Conservation (phyloP, 2,888 invertebrate genomes). For the Erannis defoliaria region DNA sequence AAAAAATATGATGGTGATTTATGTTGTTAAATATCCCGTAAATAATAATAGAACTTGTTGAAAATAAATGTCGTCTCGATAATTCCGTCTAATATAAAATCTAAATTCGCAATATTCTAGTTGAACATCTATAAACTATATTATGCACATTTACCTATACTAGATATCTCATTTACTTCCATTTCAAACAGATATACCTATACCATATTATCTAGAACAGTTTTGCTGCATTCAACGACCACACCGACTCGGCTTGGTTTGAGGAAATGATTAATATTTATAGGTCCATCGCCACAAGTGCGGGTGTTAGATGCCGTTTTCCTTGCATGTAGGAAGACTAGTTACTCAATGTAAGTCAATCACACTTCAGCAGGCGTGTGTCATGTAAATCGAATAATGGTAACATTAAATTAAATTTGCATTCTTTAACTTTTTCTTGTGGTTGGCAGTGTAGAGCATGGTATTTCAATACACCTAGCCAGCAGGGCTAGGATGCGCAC, state of each 20-base stretch:
- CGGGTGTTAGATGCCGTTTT: conserved; percentile 42
- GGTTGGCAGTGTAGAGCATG: not conserved
- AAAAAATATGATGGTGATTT: too few relatives aligned
- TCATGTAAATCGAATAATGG: conserved; percentile 14
- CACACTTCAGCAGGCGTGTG: conserved; percentile 13
- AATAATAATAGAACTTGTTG: too few relatives aligned
- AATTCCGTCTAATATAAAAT: too few relatives aligned
- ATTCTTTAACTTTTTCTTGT: not conserved
- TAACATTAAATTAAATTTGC: conserved; percentile 1
- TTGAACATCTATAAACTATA: too few relatives aligned
- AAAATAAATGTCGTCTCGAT: too few relatives aligned
- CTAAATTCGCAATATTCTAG: too few relatives aligned
- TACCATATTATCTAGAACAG: conserved; percentile 9
- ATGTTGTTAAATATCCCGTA: too few relatives aligned
- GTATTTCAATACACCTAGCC: too few relatives aligned
- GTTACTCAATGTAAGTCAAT: conserved; percentile 41
- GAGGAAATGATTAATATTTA: conserved; percentile 55
- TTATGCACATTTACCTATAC: not conserved
- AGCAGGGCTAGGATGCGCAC: too few relatives aligned
- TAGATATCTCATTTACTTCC: too few relatives aligned
- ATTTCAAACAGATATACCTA: not conserved
- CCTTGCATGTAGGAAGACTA: conserved; percentile 39
- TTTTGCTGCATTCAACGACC: conserved; percentile 2
- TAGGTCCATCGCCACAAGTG: conserved; percentile 42
- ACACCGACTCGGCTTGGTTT: conserved; percentile 31